Conservation (phyloP, 2,888 invertebrate species). For the Podabrus alpinus region DNA sequence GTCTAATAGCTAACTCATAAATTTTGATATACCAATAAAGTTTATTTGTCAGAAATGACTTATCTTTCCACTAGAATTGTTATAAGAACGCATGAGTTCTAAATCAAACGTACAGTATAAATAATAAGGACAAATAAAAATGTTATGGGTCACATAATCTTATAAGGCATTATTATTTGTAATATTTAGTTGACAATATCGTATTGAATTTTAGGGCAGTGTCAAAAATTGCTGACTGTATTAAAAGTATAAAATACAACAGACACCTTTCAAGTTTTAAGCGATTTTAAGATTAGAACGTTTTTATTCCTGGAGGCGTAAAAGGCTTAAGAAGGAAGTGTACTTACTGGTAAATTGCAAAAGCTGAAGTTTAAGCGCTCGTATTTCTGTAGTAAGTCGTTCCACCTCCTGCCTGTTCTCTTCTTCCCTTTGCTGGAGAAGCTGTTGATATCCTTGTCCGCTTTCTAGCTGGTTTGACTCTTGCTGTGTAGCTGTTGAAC, state of each 20-base stretch:
- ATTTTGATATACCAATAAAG: constrained; percentile 19
- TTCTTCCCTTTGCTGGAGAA: constrained; percentile 64
- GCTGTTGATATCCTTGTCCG: constrained; percentile 55
- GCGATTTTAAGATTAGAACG: constrained; percentile 1
- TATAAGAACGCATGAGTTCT: neutral
- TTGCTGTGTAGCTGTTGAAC: constrained; percentile 44
- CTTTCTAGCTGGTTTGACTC: constrained; percentile 46
- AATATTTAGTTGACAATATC: neutral
- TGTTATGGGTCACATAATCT: neutral
- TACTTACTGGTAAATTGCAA: constrained; percentile 61
- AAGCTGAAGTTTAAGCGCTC: constrained; percentile 63
- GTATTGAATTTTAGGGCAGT: neutral
- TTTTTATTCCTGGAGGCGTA: neutral
- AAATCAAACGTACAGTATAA: constrained; percentile 9
- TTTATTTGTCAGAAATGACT: constrained; percentile 18
- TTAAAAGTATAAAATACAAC: constrained; percentile 1
- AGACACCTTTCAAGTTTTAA: constrained; percentile 1
- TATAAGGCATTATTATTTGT: neutral
- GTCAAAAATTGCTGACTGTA: neutral
- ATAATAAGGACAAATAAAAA: constrained; percentile 3
- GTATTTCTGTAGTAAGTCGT: constrained; percentile 65
- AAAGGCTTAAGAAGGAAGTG: constrained; percentile 1
- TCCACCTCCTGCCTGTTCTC: constrained; percentile 65
- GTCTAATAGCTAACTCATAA: neutral
- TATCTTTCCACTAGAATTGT: constrained; percentile 15